Evolutionary conservation across 2,888 invertebrate species (phyloP), one percentile per base, ranked within the genome.

Genomic region (Tetheella fluctuosa): DNA sequence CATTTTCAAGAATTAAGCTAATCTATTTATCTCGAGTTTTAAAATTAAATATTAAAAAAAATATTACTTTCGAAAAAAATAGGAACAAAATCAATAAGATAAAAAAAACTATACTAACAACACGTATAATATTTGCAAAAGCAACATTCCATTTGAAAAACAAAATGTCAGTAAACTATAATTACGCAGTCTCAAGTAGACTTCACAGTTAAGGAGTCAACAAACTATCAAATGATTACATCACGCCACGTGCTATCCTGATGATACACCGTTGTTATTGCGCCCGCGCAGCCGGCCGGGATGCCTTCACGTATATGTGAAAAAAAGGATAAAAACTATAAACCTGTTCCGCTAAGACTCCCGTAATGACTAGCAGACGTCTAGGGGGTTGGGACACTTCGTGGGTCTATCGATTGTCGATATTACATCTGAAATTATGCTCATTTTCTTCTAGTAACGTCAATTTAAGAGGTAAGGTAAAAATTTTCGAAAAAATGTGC

Each of bases 271-370:
- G 84, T 84, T 81, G 84, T 88, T 86, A 87, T 88, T 83, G 88
- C 48, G 48, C n/a, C 48, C n/a, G 48, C 48, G 42, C 42, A 48
- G 48, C 48, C 20, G 48, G 48, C 80, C 65, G 68, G 65, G 66
- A 87, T 86, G 77, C 86, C 87, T 83, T 77, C 81, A 80, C 86
- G 86, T 81, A 1, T 20, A 74, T 75, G 78, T 56, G 67, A 80
- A 79, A 85, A 83, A 89, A 86, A 88, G 85, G 80, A 48, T 48
- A 48, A 48, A 88, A 89, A 86, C 85, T 84, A 80, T 73, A 64
- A 86, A 88, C 89, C 81, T 76, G 90, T 87, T 89, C 85, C 86
- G 84, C 88, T 86, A 85, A 83, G 74, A 68, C 80, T 86, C 88
- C 88, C 81, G 88, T 90, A 88, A 89, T 88, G 84, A 86, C 86